phyloP scores from a whole-genome alignment of 2,797 vertebrate species.

The Myripristis jacobus region DNA sequence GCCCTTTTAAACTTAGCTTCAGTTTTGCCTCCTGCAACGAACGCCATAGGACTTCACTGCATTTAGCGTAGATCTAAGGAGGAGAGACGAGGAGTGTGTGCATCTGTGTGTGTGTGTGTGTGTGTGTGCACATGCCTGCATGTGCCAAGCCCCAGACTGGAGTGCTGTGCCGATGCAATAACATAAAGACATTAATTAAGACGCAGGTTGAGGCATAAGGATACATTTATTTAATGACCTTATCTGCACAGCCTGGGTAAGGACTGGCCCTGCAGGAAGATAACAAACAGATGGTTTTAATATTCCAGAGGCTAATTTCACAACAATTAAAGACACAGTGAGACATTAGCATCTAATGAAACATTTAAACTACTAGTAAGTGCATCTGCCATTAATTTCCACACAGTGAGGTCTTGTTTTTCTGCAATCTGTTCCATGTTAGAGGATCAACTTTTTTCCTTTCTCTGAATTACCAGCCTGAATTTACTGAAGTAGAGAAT shows the following conservation, averaged over 20 bases:
- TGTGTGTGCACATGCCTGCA: not conserved
- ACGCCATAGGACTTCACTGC: conserved; percentile 19
- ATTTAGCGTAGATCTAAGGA: conserved; percentile 7
- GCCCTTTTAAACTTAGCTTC: conserved; percentile 46
- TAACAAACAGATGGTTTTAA: conserved; percentile 97
- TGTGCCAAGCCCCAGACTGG: conserved; percentile 12
- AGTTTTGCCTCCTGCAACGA: conserved; percentile 35
- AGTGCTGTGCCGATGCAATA: conserved; percentile 26
- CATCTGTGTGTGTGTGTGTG: conserved; percentile 12
- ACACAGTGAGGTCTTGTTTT: conserved; percentile 93
- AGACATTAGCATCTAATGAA: conserved; percentile 99
- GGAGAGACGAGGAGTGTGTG: conserved; percentile 1
- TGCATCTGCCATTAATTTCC: conserved; percentile 97
- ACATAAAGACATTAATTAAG: conserved; percentile 71
- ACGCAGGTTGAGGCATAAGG: conserved; percentile 62
- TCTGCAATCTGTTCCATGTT: conserved; percentile 95
- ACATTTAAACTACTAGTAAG: conserved; percentile 97
- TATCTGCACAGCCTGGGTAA: conserved; percentile 84
- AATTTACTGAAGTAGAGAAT: conserved; percentile 96
- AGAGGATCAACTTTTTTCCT: conserved; percentile 80
- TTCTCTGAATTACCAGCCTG: conserved; percentile 80
- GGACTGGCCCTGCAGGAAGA: conserved; percentile 91
- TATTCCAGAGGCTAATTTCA: conserved; percentile 98
- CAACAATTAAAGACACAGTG: conserved; percentile 98
- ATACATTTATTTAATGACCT: conserved; percentile 74